Evolutionary conservation across 2,797 vertebrate genomes (phyloP).

Genomic region (Fistularia commersonii): DNA sequence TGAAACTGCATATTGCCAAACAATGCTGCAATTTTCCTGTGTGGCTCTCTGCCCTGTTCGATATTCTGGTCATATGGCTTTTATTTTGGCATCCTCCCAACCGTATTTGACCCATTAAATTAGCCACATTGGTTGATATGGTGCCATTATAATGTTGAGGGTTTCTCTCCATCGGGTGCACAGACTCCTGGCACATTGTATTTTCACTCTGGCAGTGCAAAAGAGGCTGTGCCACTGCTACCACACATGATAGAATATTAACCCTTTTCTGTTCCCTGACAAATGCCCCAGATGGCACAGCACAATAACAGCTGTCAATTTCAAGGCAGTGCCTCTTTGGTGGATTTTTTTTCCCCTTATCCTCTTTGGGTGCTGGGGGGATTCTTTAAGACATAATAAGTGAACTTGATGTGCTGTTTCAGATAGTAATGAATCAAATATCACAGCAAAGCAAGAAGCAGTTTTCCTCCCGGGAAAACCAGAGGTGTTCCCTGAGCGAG

Average conservation of each 20-base stretch:
- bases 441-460: conserved; percentile 62
- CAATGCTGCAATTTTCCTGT: conserved; percentile 45
- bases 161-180: conserved; percentile 74
- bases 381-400: conserved; percentile 79
- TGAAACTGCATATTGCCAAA: conserved; percentile 42
- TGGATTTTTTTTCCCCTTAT: conserved; percentile 68
- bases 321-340: conserved; percentile 78
- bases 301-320: conserved; percentile 85
- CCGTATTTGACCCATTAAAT: conserved; percentile 78
- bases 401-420: conserved; percentile 72
- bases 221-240: conserved; percentile 73
- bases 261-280: conserved; percentile 83
- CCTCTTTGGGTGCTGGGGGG: conserved; percentile 71
- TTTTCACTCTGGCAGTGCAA: conserved; percentile 63
- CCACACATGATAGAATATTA: conserved; percentile 86
- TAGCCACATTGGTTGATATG: conserved; percentile 75
- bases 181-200: conserved; percentile 71
- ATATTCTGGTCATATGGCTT: conserved; percentile 62
- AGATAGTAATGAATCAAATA: conserved; percentile 71
- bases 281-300: conserved; percentile 80
- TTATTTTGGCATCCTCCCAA: conserved; percentile 73
- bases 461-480: conserved; percentile 65
- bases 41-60: conserved; percentile 47
- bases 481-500: conserved; percentile 52
- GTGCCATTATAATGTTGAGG: conserved; percentile 73